Percentiles rank a stretch among this genome's conserved stretches.
phyloP scores from a whole-genome alignment of 2,888 invertebrate species.

The Theretra japonica region DNA sequence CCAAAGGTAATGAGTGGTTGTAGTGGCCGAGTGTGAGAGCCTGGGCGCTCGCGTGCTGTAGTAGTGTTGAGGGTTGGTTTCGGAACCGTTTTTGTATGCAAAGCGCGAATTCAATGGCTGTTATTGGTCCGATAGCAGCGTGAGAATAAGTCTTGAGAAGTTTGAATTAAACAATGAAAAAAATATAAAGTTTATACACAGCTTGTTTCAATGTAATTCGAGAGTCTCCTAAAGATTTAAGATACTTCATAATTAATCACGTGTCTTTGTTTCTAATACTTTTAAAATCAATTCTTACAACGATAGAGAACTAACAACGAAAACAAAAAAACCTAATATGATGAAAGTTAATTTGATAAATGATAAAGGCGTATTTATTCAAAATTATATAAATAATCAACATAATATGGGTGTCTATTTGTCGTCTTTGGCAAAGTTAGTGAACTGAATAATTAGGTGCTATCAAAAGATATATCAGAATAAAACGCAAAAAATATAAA shows the following conservation, averaged over 20 bases:
- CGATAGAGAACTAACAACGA: slow-evolving; percentile 3
- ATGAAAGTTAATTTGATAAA: neutral
- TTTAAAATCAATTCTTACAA: neutral
- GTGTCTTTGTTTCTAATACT: too few species aligned
- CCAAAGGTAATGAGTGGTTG: slow-evolving; percentile 63
- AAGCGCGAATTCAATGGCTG: slow-evolving; percentile 1
- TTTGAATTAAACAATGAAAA: too few species aligned
- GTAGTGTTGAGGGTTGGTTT: slow-evolving; percentile 9
- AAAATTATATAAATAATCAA: neutral
- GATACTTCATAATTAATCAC: too few species aligned
- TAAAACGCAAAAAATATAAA: neutral
- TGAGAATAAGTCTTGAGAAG: too few species aligned
- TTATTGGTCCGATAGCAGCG: neutral
- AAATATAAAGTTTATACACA: too few species aligned
- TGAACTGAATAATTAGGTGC: slow-evolving; percentile 11
- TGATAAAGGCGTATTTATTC: neutral
- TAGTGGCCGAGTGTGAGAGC: slow-evolving; percentile 41
- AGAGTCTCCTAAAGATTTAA: too few species aligned
- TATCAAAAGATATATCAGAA: neutral
- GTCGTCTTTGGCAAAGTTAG: neutral
- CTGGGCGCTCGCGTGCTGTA: slow-evolving; percentile 13
- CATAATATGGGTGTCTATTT: neutral
- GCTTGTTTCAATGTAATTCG: too few species aligned
- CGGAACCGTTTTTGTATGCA: slow-evolving; percentile 33
- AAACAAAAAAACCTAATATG: neutral